Evolutionary conservation across 2,888 invertebrate species (phyloP).

Genomic region (Sarcophaga carnaria): DNA sequence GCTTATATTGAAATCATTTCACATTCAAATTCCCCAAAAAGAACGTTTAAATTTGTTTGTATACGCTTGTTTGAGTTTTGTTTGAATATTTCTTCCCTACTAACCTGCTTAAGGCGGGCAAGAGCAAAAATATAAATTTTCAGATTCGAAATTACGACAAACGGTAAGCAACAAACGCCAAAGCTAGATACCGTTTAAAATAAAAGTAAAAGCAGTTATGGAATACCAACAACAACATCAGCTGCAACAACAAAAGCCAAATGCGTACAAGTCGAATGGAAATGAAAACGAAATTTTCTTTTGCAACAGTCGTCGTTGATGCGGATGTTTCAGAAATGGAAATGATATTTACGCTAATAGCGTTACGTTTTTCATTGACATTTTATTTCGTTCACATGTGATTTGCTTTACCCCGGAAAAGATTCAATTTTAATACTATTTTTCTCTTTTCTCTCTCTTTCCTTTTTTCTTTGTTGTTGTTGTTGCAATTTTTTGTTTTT

Average conservation of each 20-base stretch:
- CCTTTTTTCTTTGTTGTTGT: no score
- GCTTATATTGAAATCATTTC: constrained; percentile 29
- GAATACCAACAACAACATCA: neutral
- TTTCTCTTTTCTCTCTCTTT: neutral
- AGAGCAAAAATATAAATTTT: constrained; percentile 19
- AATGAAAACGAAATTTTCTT: constrained; percentile 40
- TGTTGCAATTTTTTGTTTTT: neutral
- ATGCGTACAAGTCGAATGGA: constrained; percentile 3
- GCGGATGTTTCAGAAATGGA: constrained; percentile 39
- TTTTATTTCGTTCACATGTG: constrained; percentile 15
- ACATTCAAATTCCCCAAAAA: constrained; percentile 24
- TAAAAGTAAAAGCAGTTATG: constrained; percentile 14
- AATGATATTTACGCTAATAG: constrained; percentile 45
- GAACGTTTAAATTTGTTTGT: neutral
- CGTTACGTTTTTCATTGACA: constrained; percentile 28
- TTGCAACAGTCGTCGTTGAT: neutral
- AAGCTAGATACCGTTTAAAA: constrained; percentile 31
- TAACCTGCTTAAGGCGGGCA: constrained; percentile 46
- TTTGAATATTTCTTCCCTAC: constrained; percentile 40
- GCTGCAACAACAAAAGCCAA: neutral
- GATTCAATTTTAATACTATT: neutral
- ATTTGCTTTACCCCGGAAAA: neutral
- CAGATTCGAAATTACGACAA: constrained; percentile 35
- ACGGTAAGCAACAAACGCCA: neutral
- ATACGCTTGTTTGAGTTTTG: neutral